Evolutionary conservation across 2,888 invertebrate species (phyloP).

Genomic region (Halocaridina rubra): DNA sequence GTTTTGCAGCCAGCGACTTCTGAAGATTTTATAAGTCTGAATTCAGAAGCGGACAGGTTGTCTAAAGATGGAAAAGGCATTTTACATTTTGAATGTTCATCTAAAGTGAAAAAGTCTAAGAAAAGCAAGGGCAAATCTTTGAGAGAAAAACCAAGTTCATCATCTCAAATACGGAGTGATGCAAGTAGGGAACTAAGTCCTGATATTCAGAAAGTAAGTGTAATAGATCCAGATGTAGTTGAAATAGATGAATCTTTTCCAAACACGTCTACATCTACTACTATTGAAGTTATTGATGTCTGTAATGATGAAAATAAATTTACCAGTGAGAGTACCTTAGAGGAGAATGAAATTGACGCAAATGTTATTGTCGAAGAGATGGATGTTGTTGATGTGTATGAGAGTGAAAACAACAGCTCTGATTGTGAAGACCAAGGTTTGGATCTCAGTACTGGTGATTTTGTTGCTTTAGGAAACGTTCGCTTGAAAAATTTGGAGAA

Average conservation of each 20-base stretch:
- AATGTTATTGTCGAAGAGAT: too few species aligned
- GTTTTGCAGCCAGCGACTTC: background rate
- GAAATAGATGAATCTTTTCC: background rate
- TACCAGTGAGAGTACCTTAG: too few species aligned
- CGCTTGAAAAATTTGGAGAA: background rate
- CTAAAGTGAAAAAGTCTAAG: background rate
- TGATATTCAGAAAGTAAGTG: constrained; percentile 10
- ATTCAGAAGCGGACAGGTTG: background rate
- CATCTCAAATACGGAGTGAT: background rate
- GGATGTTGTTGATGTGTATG: background rate
- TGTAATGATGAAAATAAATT: too few species aligned
- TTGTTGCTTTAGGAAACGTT: background rate
- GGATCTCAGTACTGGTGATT: constrained; percentile 1
- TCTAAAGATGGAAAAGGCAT: background rate
- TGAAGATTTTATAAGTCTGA: background rate
- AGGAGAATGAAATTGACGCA: too few species aligned
- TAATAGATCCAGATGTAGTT: constrained; percentile 9
- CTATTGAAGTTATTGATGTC: background rate
- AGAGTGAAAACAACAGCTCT: background rate
- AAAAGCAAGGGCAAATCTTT: background rate
- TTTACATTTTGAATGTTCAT: background rate
- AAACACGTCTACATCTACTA: too few species aligned
- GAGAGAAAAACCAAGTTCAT: background rate
- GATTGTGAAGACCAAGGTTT: background rate
- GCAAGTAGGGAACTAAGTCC: constrained; percentile 10